Evolutionary conservation across 2,888 invertebrate genomes (phyloP), one percentile per base, ranked within the genome.

Genomic region (Empis livida): DNA sequence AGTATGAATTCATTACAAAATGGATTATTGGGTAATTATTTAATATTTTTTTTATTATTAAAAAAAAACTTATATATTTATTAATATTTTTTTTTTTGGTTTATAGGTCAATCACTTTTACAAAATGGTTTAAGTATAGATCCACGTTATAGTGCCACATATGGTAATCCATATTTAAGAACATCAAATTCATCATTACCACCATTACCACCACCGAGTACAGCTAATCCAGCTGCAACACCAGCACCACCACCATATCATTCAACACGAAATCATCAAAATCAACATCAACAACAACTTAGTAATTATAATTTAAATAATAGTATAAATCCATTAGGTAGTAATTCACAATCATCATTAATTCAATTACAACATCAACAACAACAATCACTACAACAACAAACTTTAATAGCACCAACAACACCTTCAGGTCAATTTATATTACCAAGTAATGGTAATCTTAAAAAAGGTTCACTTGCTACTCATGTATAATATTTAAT

Each of bases 91-190:
- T 46, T 20, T 39, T 39, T 10, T 13, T 5, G 46, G 10, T 16
- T 47, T 42, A 1, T 45, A 68, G 69, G 66, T 48, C 69, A 69
- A 61, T 63, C 67, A 31, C 57, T 70, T 47, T 58, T 69, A 43
- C 68, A 68, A 55, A 68, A 69, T 51, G 68, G 68, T 52, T 47
- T 67, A 41, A 64, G 60, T 42, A 82, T 91, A 27, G 91, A 91
- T 66, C 89, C 90, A 2, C 74, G 90, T 53, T 92, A 85, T 66
- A 89, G 89, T 45, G 91, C 92, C 42, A 84, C 87, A 10, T 92
- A 92, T 61, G 87, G 88, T 45, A 92, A 92, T 68, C 90, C 91
- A 1, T 91, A 90, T 67, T 72, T 89, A 54, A 73, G 89, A 60
- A 79, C 78, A 52, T 79, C 79, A 15, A 78, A 75, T 53, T 75